Percentiles rank a stretch among this genome's conserved stretches.
Evolutionary conservation across 2,888 invertebrate species (phyloP).

Genomic region (Tiphia femorata): DNA sequence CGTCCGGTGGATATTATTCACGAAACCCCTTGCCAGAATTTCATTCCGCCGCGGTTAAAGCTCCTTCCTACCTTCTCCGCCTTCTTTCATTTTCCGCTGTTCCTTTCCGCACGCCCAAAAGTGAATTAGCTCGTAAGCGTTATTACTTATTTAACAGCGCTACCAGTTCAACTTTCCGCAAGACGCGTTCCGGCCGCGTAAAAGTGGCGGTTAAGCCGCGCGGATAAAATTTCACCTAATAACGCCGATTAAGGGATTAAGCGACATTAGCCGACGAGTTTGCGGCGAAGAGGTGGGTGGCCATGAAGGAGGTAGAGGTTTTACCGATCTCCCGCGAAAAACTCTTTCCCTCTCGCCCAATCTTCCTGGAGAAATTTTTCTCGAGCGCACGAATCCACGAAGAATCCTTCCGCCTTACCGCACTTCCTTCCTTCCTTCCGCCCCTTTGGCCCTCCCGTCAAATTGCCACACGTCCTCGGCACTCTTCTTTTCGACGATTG

Average conservation of each 20-base stretch:
- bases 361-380: not conserved
- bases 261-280: conserved; percentile 15
- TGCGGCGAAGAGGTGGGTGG: not conserved
- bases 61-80: no score
- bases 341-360: not conserved
- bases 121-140: conserved; percentile 26
- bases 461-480: conserved; percentile 12
- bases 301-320: no score
- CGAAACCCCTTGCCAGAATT: no score
- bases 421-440: not conserved
- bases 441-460: not conserved
- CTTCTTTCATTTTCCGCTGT: no score
- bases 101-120: conserved; percentile 11
- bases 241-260: conserved; percentile 32
- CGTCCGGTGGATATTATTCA: no score
- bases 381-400: not conserved
- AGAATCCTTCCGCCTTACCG: not conserved
- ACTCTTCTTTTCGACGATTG: conserved; percentile 26
- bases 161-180: conserved; percentile 12
- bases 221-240: conserved; percentile 32
- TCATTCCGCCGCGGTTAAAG: no score
- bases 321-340: no score
- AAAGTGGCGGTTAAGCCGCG: conserved; percentile 17
- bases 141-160: conserved; percentile 27
- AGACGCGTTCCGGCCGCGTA: conserved; percentile 4